Evolutionary conservation across 2,888 invertebrate genomes (phyloP), one percentile per base, ranked within the genome.

Genomic region (Eupithecia centaureata): DNA sequence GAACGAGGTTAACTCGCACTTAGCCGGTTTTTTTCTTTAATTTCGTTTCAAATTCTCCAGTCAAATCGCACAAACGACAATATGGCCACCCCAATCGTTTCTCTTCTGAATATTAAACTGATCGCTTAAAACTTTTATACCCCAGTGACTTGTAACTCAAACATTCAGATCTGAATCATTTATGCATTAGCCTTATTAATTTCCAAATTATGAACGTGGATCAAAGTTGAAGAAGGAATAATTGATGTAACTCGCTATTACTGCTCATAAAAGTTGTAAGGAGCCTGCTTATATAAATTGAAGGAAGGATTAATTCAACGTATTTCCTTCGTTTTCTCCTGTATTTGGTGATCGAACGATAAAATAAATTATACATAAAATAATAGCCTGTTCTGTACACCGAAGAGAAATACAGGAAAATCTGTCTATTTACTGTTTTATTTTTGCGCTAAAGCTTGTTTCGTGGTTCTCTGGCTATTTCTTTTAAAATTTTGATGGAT

Each of bases 111-210:
- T 47, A 3, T 22, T 22, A 47, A 22, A 22, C 22, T 22, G 47
- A 47, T 18, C 12, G 10, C n/a, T 27, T 52, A 8, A 27, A 52
- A 52, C 25, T 52, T 52, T 52, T 15, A 15, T 52, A 18, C 38
- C 38, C 5, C 18, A 60, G 42, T 7, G 60, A 52, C 22, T 47
- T 22, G 47, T 47, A 47, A 47, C 47, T 22, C 47, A 47, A 47
- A 47, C 67, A 64, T 61, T 25, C 51, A 13, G 22, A 38, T 35
- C 58, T 28, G 13, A 65, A 35, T 68, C 7, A 62, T 42, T 22
- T 65, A 68, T 68, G 65, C 68, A 65, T 59, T 65, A 25, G 12
- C 38, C 30, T 58, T 61, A 63, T 54, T 64, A 58, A 64, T 57
- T 63, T 18, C 56, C 51, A 58, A 58, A 64, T 61, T 64, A 68